A percentile compares a stretch with the other conserved stretches of the same genome.
These are phyloP conservation scores for Mola mola DNA, from an alignment of 2,113 vertebrate genomes.

Conservation along the genomic window DNA sequence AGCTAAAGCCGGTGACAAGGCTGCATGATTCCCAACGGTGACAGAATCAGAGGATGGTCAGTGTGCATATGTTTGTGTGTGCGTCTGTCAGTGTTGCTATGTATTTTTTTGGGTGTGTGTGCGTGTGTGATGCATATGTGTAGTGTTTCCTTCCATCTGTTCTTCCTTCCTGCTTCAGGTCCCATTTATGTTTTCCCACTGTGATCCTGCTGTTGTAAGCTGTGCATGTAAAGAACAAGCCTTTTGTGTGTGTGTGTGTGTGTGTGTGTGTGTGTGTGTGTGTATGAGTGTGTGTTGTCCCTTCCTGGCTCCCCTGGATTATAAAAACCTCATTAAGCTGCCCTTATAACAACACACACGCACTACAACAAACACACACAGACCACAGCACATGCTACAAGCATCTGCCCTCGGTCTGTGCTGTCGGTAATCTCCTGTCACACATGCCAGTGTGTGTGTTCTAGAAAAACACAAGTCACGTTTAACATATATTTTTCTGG, in stretches of 20 bases:
- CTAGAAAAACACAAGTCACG: constrained; percentile 42
- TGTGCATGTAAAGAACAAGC: constrained; percentile 41
- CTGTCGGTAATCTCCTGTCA: constrained; percentile 39
- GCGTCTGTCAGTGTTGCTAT: constrained; percentile 1
- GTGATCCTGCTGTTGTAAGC: constrained; percentile 73
- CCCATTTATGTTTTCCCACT: constrained; percentile 63
- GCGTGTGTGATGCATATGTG: constrained; percentile 24
- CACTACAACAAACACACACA: constrained; percentile 17
- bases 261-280: constrained; percentile 25
- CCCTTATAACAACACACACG: constrained; percentile 22
- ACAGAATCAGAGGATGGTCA: constrained; percentile 30
- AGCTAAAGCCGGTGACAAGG: constrained; percentile 24
- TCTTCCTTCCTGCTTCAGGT: constrained; percentile 63
- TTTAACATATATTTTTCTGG: constrained; percentile 25
- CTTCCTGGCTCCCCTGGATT: constrained; percentile 49
- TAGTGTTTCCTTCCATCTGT: constrained; percentile 66
- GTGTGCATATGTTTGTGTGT: constrained; percentile 18
- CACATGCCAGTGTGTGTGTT: constrained; percentile 15
- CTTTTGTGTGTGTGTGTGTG: constrained; percentile 1
- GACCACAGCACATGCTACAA: constrained; percentile 21
- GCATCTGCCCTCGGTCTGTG: constrained; percentile 54
- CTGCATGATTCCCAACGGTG: constrained; percentile 3
- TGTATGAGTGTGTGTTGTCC: constrained; percentile 14
- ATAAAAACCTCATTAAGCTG: constrained; percentile 52
- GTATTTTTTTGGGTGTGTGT: constrained; percentile 13